phyloP scores from a whole-genome alignment of 1,140 invertebrate genomes.

The Drosophila carrolli region DNA sequence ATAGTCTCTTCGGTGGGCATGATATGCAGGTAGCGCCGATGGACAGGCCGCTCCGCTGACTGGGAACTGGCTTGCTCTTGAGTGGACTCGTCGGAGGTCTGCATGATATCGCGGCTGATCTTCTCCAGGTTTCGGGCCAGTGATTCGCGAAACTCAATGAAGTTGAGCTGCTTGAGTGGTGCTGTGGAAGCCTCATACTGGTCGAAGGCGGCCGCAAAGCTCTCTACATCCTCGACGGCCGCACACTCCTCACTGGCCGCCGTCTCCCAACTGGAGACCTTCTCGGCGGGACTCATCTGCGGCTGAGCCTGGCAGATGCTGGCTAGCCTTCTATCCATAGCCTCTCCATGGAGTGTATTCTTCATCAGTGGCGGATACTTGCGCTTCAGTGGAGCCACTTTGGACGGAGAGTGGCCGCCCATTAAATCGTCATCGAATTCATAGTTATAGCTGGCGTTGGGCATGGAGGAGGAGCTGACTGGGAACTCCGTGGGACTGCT shows the following conservation, averaged over 20 bases:
- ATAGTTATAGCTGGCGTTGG: constrained; percentile 62
- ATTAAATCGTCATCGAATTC: constrained; percentile 63
- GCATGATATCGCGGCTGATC: constrained; percentile 14
- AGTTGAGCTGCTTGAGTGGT: constrained; percentile 29
- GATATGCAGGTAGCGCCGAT: constrained; percentile 43
- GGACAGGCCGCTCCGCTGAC: constrained; percentile 29
- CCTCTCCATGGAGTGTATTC: constrained; percentile 70
- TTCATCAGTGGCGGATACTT: constrained; percentile 66
- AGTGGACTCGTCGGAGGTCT: constrained; percentile 17
- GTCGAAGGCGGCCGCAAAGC: constrained; percentile 65
- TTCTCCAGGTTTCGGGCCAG: constrained; percentile 32
- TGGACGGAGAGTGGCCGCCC: constrained; percentile 32
- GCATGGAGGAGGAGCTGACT: constrained; percentile 65
- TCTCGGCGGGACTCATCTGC: constrained; percentile 71
- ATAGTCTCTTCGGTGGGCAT: constrained; percentile 52
- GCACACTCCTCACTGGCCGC: constrained; percentile 47
- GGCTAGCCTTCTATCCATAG: constrained; percentile 66
- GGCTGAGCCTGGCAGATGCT: constrained; percentile 68
- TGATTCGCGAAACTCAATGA: constrained; percentile 52
- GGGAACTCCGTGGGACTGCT: constrained; percentile 76
- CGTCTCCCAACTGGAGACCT: constrained; percentile 64
- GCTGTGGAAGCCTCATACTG: constrained; percentile 32
- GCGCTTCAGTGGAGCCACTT: constrained; percentile 36
- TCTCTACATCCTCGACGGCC: constrained; percentile 73
- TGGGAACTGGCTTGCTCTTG: constrained; percentile 33